Conservation (phyloP, 2,888 invertebrate genomes). For the Parnassius mnemosyne region DNA sequence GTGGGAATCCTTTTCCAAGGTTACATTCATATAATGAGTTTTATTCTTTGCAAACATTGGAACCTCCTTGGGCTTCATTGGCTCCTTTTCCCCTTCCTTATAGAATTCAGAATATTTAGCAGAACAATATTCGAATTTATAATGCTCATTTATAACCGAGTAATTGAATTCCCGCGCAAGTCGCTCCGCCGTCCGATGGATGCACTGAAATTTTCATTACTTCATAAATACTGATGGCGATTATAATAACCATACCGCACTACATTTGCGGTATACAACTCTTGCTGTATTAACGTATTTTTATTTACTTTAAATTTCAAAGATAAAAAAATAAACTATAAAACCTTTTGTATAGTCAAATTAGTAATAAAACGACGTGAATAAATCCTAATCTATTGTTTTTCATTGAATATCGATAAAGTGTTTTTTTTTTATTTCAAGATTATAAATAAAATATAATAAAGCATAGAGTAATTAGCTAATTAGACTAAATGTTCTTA, state of each 20-base stretch:
- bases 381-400: no score
- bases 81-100: conserved; percentile 44
- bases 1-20: conserved; percentile 86
- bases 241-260: not conserved
- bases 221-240: not conserved
- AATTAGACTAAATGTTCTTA: no score
- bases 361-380: no score
- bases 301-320: no score
- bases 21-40: conserved; percentile 75
- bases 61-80: conserved; percentile 28
- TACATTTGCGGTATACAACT: no score
- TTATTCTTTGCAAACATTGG: conserved; percentile 60
- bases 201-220: conserved; percentile 79
- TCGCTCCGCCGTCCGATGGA: conserved; percentile 87
- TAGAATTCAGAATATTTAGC: conserved; percentile 86
- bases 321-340: no score
- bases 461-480: no score
- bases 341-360: no score
- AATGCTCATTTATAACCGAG: conserved; percentile 56
- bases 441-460: no score
- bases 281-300: no score
- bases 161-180: conserved; percentile 82
- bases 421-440: no score
- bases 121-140: conserved; percentile 85
- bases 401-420: no score